A percentile compares a stretch with the other conserved stretches of the same genome.
Evolutionary conservation across 2,113 vertebrate species (phyloP).

Genomic region (Gracilinanus agilis): DNA sequence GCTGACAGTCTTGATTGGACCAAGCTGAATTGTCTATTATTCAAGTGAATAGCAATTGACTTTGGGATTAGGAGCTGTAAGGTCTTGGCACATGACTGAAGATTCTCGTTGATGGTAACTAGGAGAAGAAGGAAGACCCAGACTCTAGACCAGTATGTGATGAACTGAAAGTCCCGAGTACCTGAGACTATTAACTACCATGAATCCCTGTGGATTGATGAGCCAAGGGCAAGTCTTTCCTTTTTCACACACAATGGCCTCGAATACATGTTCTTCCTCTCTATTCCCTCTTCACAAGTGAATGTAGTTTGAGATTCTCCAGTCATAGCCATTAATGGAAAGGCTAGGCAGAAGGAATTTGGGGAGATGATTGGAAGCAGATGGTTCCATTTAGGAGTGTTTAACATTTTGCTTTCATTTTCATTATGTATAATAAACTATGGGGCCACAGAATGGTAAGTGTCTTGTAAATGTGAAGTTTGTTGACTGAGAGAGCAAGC

Average conservation of each 20-base stretch:
- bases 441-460: not conserved
- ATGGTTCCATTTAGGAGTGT: not conserved
- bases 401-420: not conserved
- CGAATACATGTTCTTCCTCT: not conserved
- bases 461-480: not conserved
- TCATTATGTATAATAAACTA: not conserved
- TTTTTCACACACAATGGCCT: not conserved
- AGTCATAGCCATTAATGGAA: not conserved
- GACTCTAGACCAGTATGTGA: not conserved
- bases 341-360: not conserved
- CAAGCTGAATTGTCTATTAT: not conserved
- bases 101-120: not conserved
- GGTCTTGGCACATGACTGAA: not conserved
- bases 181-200: not conserved
- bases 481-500: not conserved
- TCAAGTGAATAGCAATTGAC: not conserved
- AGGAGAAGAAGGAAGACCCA: not conserved
- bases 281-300: not conserved
- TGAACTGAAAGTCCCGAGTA: not conserved
- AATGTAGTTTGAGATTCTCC: not conserved
- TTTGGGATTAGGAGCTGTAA: not conserved
- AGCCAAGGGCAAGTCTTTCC: not conserved
- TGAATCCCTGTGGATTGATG: not conserved
- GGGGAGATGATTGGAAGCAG: not conserved
- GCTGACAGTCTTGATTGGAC: not conserved